These are phyloP conservation scores for Crepidodera aurea DNA, from an alignment of 2,888 invertebrate species.

Conservation along the genomic window DNA sequence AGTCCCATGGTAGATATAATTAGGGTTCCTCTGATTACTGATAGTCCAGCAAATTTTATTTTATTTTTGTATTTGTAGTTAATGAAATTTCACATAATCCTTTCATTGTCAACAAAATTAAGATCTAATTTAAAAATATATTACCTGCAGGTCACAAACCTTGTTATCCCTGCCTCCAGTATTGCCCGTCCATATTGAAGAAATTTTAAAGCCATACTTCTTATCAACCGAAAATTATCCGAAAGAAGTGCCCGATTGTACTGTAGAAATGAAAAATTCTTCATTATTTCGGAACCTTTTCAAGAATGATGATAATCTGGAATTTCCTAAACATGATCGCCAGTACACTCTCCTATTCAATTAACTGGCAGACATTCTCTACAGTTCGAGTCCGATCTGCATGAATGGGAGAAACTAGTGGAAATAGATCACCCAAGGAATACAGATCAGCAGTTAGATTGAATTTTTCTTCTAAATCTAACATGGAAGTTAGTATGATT, in stretches of 20 bases:
- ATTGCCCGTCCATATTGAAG: slow-evolving; percentile 70
- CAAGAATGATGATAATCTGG: slow-evolving; percentile 48
- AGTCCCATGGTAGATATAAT: slow-evolving; percentile 54
- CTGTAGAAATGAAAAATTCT: slow-evolving; percentile 40
- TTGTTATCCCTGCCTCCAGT: slow-evolving; percentile 70
- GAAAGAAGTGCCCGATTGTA: slow-evolving; percentile 25
- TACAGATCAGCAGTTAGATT: slow-evolving; percentile 65
- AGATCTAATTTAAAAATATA: too few species aligned
- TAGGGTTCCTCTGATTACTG: slow-evolving; percentile 39
- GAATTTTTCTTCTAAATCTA: slow-evolving; percentile 44
- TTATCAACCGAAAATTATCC: slow-evolving; percentile 64
- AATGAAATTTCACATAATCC: neutral
- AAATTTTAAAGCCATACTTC: slow-evolving; percentile 69
- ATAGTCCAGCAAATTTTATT: slow-evolving; percentile 13
- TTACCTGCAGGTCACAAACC: slow-evolving; percentile 68
- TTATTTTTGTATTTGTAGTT: slow-evolving; percentile 24
- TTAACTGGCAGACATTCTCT: slow-evolving; percentile 35
- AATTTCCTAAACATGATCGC: slow-evolving; percentile 37
- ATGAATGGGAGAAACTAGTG: slow-evolving; percentile 40
- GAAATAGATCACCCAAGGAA: slow-evolving; percentile 37
- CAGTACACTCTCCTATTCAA: slow-evolving; percentile 49
- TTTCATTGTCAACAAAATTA: too few species aligned
- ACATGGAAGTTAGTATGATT: slow-evolving; percentile 46
- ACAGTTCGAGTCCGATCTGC: slow-evolving; percentile 44
- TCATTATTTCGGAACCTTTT: slow-evolving; percentile 56